Evolutionary conservation across 2,888 invertebrate genomes (phyloP), one percentile per base, ranked within the genome.

Genomic region (Syrista parreyssii): DNA sequence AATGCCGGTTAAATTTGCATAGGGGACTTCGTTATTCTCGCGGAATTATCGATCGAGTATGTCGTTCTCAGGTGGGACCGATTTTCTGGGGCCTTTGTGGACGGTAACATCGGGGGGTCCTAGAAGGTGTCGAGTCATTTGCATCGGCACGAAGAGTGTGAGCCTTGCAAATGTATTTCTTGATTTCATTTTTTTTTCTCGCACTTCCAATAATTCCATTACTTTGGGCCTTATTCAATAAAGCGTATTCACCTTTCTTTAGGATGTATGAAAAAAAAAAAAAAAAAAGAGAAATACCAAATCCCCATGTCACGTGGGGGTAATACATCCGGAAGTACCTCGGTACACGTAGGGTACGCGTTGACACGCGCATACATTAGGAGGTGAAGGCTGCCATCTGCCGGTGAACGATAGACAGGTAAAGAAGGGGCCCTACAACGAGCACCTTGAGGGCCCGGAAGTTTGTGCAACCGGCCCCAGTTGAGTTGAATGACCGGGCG

Each of bases 31-130:
- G 85, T 84, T 86, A 87, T 88, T 87, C 88, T 86, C 80, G 89
- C 89, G 87, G 88, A 89, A 89, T 89, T 87, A 88, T 87, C 87
- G 88, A 82, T 87, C 88, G 88, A 88, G 87, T 87, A 87, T 86
- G 87, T 85, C 86, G 86, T 87, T 83, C 87, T 86, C 88, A 84
- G 86, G 86, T 86, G 85, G 85, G 83, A 83, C 55, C 55, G 6
- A 55, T 55, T 55, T 55, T 55, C 55, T 23, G 23, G 55, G 55
- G 55, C 55, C 55, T 55, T 55, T 55, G 55, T 55, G 23, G 23
- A 55, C 55, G 23, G 23, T 55, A 9, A 23, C 55, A 23, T 55
- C 55, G 6, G 55, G 55, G 55, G 55, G 55, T 55, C 55, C 55
- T 55, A 55, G 55, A 81, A 83, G 81, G 82, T 83, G 84, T 85